Conservation (phyloP, 2,113 vertebrate genomes). For the Micronycteris hirsuta region DNA sequence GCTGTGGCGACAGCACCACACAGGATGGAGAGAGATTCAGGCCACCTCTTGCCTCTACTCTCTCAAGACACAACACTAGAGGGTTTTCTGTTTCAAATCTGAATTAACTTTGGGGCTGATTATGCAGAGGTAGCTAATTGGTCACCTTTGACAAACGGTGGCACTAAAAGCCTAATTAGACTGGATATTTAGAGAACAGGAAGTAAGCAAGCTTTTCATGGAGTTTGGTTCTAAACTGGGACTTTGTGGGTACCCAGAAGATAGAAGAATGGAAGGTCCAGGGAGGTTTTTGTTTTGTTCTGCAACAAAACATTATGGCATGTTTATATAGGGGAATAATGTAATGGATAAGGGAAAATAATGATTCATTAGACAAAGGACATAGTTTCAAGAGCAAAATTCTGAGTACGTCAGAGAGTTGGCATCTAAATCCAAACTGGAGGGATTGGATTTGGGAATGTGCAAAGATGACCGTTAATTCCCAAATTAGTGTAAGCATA, state of each 20-base stretch:
- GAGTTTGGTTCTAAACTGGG: not conserved
- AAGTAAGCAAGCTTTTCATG: not conserved
- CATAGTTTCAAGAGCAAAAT: not conserved
- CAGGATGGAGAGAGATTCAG: too few species aligned
- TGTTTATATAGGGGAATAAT: not conserved
- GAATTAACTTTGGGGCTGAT: not conserved
- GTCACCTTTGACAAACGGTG: not conserved
- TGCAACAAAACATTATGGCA: not conserved
- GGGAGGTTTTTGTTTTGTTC: not conserved
- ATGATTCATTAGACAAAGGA: not conserved
- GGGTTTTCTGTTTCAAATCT: not conserved
- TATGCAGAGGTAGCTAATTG: not conserved
- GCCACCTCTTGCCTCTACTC: not conserved
- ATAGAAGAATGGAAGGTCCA: not conserved
- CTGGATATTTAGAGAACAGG: not conserved
- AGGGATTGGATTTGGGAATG: not conserved
- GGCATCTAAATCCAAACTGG: not conserved
- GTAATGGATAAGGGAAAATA: not conserved
- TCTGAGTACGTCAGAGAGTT: not conserved
- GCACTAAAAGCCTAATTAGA: not conserved
- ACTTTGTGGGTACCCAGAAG: not conserved
- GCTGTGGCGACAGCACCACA: not conserved
- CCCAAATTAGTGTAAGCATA: not conserved
- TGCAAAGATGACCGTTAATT: not conserved
- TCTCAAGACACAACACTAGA: rapidly evolving